Evolutionary conservation across 2,888 invertebrate species (phyloP), one percentile per base, ranked within the genome.

Genomic region (Stenurella melanura): DNA sequence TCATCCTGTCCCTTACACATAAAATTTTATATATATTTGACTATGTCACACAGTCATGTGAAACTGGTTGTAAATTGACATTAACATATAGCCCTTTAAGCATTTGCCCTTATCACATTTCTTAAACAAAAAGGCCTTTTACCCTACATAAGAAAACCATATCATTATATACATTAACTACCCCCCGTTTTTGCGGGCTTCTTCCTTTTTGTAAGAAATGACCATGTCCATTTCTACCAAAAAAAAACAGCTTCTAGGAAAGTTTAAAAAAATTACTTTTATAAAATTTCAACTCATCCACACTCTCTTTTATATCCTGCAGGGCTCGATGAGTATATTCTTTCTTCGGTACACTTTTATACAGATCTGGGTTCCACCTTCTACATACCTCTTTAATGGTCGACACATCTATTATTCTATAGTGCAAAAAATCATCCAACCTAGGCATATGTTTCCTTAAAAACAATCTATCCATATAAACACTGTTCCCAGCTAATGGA

Each of bases 321-420:
- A 95, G 84, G 15, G 95, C 93, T 81, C 97, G 92, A 86, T 97
- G 97, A 0, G 88, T 84, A n/a, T 92, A 91, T 67, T 87, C 89
- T 85, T 96, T 96, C 64, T 87, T 87, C 0, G 95, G 95, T 69
- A 90, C 89, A n/a, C 85, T 86, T 15, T 90, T 88, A 83, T 89
- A 92, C 11, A 93, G 87, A 18, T 91, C 90, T 2, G 93, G 92
- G 88, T 94, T 93, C 98, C 98, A 98, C 17, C 95, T 89, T 81
- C 91, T 92, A 12, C 92, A 93, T 71, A 98, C 88, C 89, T 98
- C 98, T 88, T 98, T 98, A 18, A 99, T 90, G 0, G 96, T 93
- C 50, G 96, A 96, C 1, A 98, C 97, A 91, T 99, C 99, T 79
- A 99, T 93, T 61, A 97, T 94, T 84, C 98, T 93, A 89, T 98